Evolutionary conservation across 2,797 vertebrate genomes (phyloP).

Genomic region (Silurus aristotelis): DNA sequence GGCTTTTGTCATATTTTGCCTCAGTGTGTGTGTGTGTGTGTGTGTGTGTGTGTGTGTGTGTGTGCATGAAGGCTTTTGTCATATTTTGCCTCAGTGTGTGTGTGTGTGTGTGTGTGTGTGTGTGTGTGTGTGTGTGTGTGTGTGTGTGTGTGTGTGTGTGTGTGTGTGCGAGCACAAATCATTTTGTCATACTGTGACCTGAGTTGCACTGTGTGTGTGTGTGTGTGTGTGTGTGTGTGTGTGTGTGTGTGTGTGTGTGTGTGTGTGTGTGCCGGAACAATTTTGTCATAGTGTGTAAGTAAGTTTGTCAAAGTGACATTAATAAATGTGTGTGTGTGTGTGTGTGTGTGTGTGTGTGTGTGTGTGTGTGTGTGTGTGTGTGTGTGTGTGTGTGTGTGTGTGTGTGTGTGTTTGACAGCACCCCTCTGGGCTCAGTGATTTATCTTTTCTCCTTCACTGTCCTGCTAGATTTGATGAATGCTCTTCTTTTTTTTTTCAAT

Average conservation of each 20-base stretch:
- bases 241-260: background rate
- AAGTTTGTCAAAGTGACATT: conserved; percentile 13
- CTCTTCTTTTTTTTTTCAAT: conserved; percentile 48
- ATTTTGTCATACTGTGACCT: no score
- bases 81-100: no score
- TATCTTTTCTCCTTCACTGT: conserved; percentile 36
- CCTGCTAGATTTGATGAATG: conserved; percentile 50
- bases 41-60: no score
- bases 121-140: no score
- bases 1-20: no score
- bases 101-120: no score
- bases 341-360: conserved; percentile 10
- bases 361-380: conserved; percentile 8
- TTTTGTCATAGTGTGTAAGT: background rate
- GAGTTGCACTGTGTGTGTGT: no score
- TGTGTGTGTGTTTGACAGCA: conserved; percentile 8
- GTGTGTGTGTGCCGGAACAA: background rate
- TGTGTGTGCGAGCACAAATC: no score
- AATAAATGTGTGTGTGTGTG: background rate
- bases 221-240: background rate
- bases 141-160: no score
- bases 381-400: conserved; percentile 3
- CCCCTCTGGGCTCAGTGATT: conserved; percentile 9
- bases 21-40: no score
- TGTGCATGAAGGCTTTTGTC: no score